A percentile compares a stretch with the other conserved stretches of the same genome.
Conservation (phyloP, 2,113 vertebrate species). For the Rallus limicola region DNA sequence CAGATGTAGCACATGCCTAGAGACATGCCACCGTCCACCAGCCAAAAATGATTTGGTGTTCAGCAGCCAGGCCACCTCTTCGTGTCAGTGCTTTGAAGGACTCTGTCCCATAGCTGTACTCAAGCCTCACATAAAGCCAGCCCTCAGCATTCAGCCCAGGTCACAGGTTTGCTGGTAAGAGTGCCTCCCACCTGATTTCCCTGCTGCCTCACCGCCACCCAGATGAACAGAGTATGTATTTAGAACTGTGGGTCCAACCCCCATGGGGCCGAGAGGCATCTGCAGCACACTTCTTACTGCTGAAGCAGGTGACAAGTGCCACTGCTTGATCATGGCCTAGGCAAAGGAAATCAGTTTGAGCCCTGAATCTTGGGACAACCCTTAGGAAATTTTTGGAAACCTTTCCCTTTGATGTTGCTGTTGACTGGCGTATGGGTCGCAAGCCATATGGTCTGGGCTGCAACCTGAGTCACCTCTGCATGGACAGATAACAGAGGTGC, state of each 20-base stretch:
- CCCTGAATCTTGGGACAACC: neutral
- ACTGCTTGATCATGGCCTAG: neutral
- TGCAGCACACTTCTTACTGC: neutral
- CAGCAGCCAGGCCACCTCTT: neutral
- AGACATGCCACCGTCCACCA: neutral
- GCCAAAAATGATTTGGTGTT: neutral
- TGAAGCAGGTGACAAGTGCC: neutral
- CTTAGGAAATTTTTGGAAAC: neutral
- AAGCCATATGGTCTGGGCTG: accelerated
- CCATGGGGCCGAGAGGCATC: neutral
- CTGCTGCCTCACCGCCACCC: neutral
- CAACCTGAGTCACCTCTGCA: neutral
- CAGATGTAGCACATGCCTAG: neutral
- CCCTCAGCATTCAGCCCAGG: neutral
- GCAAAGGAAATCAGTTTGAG: neutral
- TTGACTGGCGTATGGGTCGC: neutral
- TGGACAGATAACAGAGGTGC: neutral
- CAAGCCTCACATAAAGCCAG: neutral
- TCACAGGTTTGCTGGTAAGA: neutral
- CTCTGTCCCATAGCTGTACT: neutral
- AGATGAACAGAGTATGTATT: neutral
- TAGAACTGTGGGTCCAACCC: neutral
- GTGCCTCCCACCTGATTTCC: neutral
- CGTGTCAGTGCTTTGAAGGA: neutral
- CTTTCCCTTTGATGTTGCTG: neutral